phyloP scores from a whole-genome alignment of 2,888 invertebrate species.

The Molorchus minor region DNA sequence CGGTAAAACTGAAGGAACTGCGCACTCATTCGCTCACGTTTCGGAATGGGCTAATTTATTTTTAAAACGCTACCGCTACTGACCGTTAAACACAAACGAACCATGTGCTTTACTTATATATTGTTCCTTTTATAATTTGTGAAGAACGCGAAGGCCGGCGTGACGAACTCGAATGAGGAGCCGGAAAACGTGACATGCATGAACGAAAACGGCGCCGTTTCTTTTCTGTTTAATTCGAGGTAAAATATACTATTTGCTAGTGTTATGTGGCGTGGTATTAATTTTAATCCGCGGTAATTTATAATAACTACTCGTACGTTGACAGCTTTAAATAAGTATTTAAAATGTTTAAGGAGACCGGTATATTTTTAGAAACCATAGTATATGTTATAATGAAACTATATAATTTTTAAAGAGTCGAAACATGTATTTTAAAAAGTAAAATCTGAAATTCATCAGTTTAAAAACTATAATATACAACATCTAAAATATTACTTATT shows the following conservation, averaged over 20 bases:
- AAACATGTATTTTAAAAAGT: too few relatives aligned
- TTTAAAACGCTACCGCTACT: slow-evolving; percentile 2
- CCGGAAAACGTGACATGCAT: slow-evolving; percentile 5
- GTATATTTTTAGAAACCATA: neutral
- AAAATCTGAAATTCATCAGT: too few relatives aligned
- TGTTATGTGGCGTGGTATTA: slow-evolving; percentile 4
- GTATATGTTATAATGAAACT: too few relatives aligned
- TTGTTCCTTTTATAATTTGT: slow-evolving; percentile 4
- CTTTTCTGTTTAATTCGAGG: neutral
- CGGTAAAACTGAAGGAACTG: slow-evolving; percentile 10
- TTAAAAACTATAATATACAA: too few relatives aligned
- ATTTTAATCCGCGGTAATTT: slow-evolving; percentile 15
- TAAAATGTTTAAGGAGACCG: neutral
- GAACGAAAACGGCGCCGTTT: neutral
- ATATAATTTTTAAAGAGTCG: too few relatives aligned
- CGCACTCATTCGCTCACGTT: slow-evolving; percentile 11
- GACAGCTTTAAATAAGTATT: slow-evolving; percentile 1
- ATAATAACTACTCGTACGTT: slow-evolving; percentile 1
- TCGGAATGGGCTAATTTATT: neutral
- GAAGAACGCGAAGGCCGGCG: slow-evolving; percentile 8
- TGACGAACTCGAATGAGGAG: slow-evolving; percentile 2
- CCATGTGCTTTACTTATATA: slow-evolving; percentile 4
- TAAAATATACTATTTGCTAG: slow-evolving; percentile 5
- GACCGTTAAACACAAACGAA: slow-evolving; percentile 1
- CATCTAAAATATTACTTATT: too few relatives aligned